Conservation (phyloP, 1,140 invertebrate species). For the Pseudobourletiella spinata region DNA sequence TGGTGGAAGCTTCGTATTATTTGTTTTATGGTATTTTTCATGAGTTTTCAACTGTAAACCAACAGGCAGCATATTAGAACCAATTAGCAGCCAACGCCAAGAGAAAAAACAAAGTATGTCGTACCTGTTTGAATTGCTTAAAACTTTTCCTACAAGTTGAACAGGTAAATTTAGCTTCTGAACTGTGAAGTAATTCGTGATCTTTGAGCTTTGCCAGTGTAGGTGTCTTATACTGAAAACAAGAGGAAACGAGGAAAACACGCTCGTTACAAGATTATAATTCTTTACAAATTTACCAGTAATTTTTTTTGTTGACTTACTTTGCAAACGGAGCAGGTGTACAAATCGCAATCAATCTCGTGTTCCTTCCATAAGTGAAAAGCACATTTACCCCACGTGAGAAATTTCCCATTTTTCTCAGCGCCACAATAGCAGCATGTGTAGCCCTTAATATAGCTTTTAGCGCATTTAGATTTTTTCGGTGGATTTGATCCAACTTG, state of each 20-base stretch:
- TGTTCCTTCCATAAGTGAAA: conserved; percentile 60
- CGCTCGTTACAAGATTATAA: too few species aligned
- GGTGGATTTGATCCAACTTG: neutral
- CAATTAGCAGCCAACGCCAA: neutral
- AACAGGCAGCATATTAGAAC: neutral
- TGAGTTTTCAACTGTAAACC: conserved; percentile 36
- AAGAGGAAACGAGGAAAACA: too few species aligned
- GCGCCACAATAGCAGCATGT: conserved; percentile 45
- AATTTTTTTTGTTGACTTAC: too few species aligned
- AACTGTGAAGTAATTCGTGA: conserved; percentile 54
- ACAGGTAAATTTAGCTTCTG: conserved; percentile 51
- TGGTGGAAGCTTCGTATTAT: conserved; percentile 37
- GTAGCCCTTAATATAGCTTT: conserved; percentile 42
- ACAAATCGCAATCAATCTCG: conserved; percentile 57
- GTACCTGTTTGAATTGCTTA: conserved; percentile 54
- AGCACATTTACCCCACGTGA: conserved; percentile 51
- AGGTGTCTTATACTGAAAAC: conserved; percentile 39
- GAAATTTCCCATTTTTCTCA: conserved; percentile 41
- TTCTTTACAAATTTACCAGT: too few species aligned
- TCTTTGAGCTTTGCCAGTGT: conserved; percentile 46
- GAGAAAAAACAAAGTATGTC: neutral
- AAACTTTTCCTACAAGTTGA: conserved; percentile 53
- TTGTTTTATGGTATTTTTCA: conserved; percentile 36
- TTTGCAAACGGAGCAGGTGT: conserved; percentile 47
- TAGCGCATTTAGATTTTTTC: neutral